These are phyloP conservation scores for Amblyopsis rosae DNA, from an alignment of 2,113 vertebrate genomes.

Conservation along the genomic window DNA sequence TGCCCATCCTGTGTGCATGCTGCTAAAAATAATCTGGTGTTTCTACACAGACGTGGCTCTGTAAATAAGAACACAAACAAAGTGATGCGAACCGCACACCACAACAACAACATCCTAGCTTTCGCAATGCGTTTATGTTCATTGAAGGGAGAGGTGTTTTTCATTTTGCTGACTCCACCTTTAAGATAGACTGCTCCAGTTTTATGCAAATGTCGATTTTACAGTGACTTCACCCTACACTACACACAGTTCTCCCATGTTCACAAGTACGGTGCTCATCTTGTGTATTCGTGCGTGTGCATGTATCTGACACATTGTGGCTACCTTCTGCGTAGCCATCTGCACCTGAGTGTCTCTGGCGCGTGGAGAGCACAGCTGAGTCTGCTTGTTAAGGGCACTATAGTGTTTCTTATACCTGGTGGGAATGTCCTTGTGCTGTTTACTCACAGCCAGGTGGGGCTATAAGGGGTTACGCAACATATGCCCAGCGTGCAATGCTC, in stretches of 20 bases:
- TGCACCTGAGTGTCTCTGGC: too few relatives aligned
- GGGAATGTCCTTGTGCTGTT: background rate
- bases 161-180: background rate
- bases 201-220: too few relatives aligned
- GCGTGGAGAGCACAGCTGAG: background rate
- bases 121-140: too few relatives aligned
- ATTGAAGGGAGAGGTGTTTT: background rate
- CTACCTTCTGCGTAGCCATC: too few relatives aligned
- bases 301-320: background rate
- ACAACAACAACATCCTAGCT: too few relatives aligned
- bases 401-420: too few relatives aligned
- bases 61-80: too few relatives aligned
- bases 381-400: background rate
- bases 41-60: too few relatives aligned
- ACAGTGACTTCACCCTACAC: too few relatives aligned
- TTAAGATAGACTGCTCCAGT: background rate
- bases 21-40: too few relatives aligned
- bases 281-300: background rate
- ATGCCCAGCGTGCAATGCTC: background rate
- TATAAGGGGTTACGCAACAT: constrained; percentile 9
- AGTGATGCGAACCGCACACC: too few relatives aligned
- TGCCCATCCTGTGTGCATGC: too few relatives aligned
- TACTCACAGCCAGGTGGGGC: constrained; percentile 4
- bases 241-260: background rate
- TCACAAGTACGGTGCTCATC: background rate